A percentile compares a stretch with the other conserved stretches of the same genome.
These are phyloP conservation scores for Thalassarche chlororhynchos DNA, from an alignment of 2,113 vertebrate genomes.

Conservation along the genomic window DNA sequence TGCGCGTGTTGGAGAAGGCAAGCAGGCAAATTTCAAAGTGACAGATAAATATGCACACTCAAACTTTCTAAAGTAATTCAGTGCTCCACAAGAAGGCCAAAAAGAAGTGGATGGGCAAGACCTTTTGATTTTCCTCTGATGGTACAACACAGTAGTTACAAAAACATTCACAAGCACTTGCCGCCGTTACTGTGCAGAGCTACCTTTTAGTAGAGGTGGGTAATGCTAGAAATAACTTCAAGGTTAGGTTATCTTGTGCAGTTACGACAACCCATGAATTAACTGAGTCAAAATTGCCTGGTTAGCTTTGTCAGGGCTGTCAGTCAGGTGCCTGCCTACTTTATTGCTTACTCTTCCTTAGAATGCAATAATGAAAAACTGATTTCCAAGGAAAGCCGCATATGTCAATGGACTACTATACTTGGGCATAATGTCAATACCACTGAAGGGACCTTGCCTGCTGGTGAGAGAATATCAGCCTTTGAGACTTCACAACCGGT, in stretches of 20 bases:
- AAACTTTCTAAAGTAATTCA: background rate
- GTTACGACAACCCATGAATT: background rate
- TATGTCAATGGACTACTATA: background rate
- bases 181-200: background rate
- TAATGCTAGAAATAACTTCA: background rate
- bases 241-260: background rate
- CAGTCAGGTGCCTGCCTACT: background rate
- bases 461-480: background rate
- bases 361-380: background rate
- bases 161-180: background rate
- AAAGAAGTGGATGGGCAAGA: background rate
- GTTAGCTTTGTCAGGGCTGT: background rate
- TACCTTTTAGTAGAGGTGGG: background rate
- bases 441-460: background rate
- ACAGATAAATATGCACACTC: background rate
- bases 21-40: background rate
- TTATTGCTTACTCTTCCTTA: background rate
- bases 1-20: background rate
- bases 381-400: background rate
- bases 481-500: background rate
- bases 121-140: background rate
- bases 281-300: background rate
- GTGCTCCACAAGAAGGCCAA: background rate
- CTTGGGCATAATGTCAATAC: background rate
- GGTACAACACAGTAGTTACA: background rate